Base-by-base conservation (phyloP, 2,113 vertebrate species). In the Otus sunia region DNA sequence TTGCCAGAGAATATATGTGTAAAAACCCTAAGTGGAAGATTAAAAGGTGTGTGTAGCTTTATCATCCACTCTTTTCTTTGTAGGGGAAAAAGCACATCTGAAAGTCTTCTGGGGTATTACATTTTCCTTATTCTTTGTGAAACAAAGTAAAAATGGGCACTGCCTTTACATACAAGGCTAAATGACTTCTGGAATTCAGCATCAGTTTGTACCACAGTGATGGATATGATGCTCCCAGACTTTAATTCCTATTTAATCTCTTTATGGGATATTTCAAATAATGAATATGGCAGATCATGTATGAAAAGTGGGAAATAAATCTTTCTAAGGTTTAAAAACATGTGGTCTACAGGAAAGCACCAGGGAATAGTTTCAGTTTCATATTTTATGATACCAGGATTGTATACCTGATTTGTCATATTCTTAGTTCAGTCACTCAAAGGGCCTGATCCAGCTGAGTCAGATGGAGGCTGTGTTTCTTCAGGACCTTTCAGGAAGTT, bases 221-320 rank as follows among this genome's bases (percentile, higher is more conserved):
- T 97, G 85, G 96, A 95, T 96, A 95, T 94, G 94, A 92, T 30
- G 73, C 81, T 92, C 30, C 78, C 50, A 93, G 96, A 96, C 88
- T 97, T 97, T 97, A 94, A 95, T 94, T 98, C 94, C 93, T 98
- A 79, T 97, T 97, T 98, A 97, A 96, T 97, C 90, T 96, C 96
- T 98, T 97, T 85, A 68, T 96, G 95, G 93, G 91, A 93, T 98
- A 94, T 94, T 96, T 95, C 92, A 97, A 96, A 97, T 95, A 97
- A 97, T 84, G 91, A 94, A 97, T 97, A 94, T 80, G 95, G 94
- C 93, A 96, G 95, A 92, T 97, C 97, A 97, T 95, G 85, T 75
- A 83, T 90, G 90, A 96, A 92, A 93, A 94, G 88, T 87, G 92
- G 74, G 94, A 95, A 97, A 97, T 96, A 95, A 94, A 97, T 97